Base-by-base conservation (phyloP, 2,113 vertebrate species). In the Eulemur macaco region DNA sequence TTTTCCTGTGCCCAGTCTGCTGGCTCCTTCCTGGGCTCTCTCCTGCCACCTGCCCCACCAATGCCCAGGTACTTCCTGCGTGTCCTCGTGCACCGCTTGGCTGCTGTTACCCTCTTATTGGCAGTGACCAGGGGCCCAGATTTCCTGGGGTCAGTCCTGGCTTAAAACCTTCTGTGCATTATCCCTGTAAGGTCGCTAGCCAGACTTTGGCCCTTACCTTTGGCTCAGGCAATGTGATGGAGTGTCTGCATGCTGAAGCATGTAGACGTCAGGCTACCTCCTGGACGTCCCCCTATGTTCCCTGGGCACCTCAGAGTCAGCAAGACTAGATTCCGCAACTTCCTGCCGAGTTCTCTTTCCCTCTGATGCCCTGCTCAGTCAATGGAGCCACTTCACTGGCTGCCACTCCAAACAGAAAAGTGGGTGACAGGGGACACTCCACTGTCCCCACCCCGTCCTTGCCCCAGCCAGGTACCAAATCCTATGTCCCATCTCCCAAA, bases 61-160 rank as follows among this genome's bases (percentile, higher is more conserved):
- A 8, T 15, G 23, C 42, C 58, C 27, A 4, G 9, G 71, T 39
- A 64, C 73, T 91, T 97, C 81, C 69, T 71, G 77, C 77, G 83
- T 86, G 86, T 87, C 77, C 37, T 90, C 95, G 89, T 64, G 50
- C n/a, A 64, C 34, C 3, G 25, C 58, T 17, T 52, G 89, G 77
- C 54, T 71, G 64, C 64, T n/a, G 31, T 68, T 54, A n/a, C 17
- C 11, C 20, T 45, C 80, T 81, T 84, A 39, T 6, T 52, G 56
- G 54, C 76, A 89, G 60, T 9, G 8, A 91, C 8, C 71, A 94
- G 96, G 88, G 64, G 60, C 85, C 86, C 94, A 90, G 94, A 86
- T 90, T 94, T 94, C 71, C 82, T 85, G 56, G 42, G 81, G 83
- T 93, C 73, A 71, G 77, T 88, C 73, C 76, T 87, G 94, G 71